These are phyloP conservation scores for Nasonia vitripennis DNA, from an alignment of 1,140 invertebrate species.

Conservation along the genomic window DNA sequence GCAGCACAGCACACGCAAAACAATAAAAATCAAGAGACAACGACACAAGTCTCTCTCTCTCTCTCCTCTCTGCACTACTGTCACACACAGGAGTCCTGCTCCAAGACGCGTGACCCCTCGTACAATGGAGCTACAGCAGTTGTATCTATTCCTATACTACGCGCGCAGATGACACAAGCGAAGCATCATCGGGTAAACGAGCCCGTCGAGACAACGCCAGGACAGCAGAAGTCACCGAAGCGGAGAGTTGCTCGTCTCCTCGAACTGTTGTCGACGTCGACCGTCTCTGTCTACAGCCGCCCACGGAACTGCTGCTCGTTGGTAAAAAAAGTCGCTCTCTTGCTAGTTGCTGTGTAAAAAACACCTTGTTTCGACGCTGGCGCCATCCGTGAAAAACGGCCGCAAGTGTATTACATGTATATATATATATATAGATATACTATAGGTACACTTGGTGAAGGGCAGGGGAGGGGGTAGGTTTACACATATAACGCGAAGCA, in stretches of 20 bases:
- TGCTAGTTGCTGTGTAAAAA: neutral
- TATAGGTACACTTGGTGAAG: too few species aligned
- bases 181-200: neutral
- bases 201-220: neutral
- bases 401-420: neutral
- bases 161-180: neutral
- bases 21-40: too few species aligned
- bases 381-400: conserved; percentile 6
- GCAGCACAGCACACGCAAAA: too few species aligned
- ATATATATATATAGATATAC: neutral
- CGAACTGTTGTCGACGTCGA: neutral
- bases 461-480: neutral
- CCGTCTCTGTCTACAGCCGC: neutral
- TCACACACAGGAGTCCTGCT: neutral
- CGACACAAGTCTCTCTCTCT: too few species aligned
- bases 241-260: too few species aligned
- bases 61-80: neutral
- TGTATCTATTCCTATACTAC: neutral
- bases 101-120: neutral
- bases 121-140: neutral
- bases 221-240: neutral
- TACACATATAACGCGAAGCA: neutral
- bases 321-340: neutral
- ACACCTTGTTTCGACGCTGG: conserved; percentile 13
- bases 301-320: neutral